phyloP scores from a whole-genome alignment of 1,140 invertebrate species.

The Choristoneura fumiferana region DNA sequence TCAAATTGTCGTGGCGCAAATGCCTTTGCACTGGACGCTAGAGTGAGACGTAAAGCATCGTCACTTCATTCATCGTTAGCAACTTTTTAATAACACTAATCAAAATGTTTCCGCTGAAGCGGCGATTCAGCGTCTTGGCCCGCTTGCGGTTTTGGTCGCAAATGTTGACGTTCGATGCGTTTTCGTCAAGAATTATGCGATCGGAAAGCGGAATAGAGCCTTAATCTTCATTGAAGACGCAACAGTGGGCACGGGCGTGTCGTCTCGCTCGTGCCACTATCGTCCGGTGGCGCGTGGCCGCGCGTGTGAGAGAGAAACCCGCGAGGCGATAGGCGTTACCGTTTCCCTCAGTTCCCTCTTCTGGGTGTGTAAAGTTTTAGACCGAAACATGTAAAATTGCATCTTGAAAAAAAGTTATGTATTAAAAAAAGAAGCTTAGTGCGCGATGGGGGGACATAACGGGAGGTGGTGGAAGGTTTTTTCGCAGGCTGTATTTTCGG shows the following conservation, averaged over 20 bases:
- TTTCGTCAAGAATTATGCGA: conserved; percentile 55
- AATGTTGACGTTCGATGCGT: conserved; percentile 46
- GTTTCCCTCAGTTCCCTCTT: conserved; percentile 49
- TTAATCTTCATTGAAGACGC: conserved; percentile 73
- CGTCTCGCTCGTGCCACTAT: conserved; percentile 69
- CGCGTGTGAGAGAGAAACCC: conserved; percentile 61
- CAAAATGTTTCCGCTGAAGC: conserved; percentile 1
- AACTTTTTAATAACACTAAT: conserved; percentile 24
- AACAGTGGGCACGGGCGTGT: conserved; percentile 46
- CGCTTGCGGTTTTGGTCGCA: background rate
- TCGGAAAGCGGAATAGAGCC: conserved; percentile 64
- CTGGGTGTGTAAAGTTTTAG: conserved; percentile 78
- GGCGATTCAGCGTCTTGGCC: background rate
- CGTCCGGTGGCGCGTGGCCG: conserved; percentile 42
- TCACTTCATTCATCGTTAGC: conserved; percentile 41
- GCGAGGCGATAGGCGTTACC: conserved; percentile 64
- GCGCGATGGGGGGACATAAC: conserved; percentile 72
- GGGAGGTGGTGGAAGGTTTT: conserved; percentile 71
- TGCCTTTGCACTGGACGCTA: conserved; percentile 74
- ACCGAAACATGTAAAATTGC: conserved; percentile 78
- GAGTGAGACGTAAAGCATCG: conserved; percentile 68
- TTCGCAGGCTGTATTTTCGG: conserved; percentile 74
- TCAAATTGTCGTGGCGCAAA: conserved; percentile 77
- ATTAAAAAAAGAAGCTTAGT: conserved; percentile 77
- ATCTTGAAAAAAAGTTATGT: conserved; percentile 79